Conservation (phyloP, 2,113 vertebrate species). For the Pluvianellus socialis region DNA sequence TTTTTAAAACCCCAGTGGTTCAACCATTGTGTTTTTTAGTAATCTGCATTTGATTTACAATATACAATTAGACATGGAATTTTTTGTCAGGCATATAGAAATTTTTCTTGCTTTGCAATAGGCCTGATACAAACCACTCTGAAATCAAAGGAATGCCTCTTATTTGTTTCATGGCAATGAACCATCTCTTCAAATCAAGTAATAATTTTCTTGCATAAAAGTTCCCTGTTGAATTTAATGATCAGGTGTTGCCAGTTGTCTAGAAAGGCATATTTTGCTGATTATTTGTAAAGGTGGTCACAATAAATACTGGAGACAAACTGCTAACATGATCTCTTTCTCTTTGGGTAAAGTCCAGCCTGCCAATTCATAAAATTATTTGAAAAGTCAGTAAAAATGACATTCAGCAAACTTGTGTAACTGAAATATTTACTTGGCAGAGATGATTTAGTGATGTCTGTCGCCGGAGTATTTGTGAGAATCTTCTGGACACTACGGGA, state of each 20-base stretch:
- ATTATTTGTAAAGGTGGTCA: neutral
- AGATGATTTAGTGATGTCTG: slow-evolving; percentile 98
- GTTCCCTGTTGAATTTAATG: neutral
- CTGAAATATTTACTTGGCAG: slow-evolving; percentile 86
- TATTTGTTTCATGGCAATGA: neutral
- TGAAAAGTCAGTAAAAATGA: neutral
- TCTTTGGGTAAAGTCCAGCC: neutral
- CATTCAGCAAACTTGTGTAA: neutral
- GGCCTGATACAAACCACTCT: neutral
- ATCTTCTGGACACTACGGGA: slow-evolving; percentile 92
- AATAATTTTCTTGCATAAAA: neutral
- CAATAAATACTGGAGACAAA: neutral
- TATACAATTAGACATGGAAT: neutral
- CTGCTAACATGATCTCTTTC: neutral
- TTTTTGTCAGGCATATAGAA: neutral
- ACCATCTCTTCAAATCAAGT: neutral
- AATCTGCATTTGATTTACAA: neutral
- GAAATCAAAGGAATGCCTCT: neutral
- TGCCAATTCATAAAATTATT: neutral
- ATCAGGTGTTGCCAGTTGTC: neutral
- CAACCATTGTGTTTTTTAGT: neutral
- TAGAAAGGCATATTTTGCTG: neutral
- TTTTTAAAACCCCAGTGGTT: neutral
- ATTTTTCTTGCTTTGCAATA: neutral
- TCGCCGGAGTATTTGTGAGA: slow-evolving; percentile 96